Conservation (phyloP, 1,140 invertebrate species). For the Hydropsyche tenuis region DNA sequence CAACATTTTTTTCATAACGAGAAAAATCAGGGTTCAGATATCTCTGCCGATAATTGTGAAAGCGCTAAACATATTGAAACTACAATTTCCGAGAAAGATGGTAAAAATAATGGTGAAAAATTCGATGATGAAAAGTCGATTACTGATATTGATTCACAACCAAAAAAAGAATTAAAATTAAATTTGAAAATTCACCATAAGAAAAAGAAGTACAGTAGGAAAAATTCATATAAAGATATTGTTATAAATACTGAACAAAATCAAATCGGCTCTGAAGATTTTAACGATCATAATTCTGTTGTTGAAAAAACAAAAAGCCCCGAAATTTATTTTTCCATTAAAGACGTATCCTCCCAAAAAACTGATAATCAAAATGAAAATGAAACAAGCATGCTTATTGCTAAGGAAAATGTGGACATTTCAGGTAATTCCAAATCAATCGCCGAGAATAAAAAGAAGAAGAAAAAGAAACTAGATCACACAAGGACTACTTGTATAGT, state of each 20-base stretch:
- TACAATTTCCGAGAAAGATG: conserved; percentile 15
- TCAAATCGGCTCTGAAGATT: too few relatives aligned
- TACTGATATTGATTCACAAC: neutral
- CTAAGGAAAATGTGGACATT: neutral
- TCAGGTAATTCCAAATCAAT: neutral
- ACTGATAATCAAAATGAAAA: too few relatives aligned
- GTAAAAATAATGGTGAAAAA: neutral
- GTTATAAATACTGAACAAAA: too few relatives aligned
- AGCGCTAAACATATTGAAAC: neutral
- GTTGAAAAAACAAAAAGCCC: too few relatives aligned
- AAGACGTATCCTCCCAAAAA: too few relatives aligned
- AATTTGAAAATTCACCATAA: neutral
- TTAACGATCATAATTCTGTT: too few relatives aligned
- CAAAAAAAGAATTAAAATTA: neutral
- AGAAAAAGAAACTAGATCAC: conserved; percentile 7
- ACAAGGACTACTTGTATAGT: neutral
- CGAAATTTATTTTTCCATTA: too few relatives aligned
- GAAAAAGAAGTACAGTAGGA: neutral
- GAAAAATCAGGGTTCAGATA: too few relatives aligned
- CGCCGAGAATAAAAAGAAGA: conserved; percentile 8
- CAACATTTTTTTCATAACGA: too few relatives aligned
- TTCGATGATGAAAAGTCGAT: neutral
- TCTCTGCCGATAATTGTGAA: too few relatives aligned
- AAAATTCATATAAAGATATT: neutral
- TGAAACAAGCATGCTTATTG: too few relatives aligned